Base-by-base conservation (phyloP, 2,113 vertebrate species). In the Columbina picui region DNA sequence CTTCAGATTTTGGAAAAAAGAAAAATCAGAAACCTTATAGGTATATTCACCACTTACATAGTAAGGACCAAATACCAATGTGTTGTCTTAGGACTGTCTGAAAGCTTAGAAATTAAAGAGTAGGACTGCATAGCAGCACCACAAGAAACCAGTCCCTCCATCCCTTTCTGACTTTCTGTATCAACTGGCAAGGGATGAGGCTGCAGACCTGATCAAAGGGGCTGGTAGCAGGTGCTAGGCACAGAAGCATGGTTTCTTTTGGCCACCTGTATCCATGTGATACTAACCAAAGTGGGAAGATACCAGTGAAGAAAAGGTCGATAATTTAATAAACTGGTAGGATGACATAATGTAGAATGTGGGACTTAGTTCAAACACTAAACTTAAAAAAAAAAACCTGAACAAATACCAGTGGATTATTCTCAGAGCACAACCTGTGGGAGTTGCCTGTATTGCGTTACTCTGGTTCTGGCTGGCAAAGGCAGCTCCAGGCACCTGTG, bases 321-420 rank as follows among this genome's bases (percentile, higher is more conserved):
- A 38, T 18, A 41, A 88, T 68, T 93, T 25, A 67, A 63, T 60
- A 81, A 80, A 41, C 29, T 2, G 2, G 9, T 10, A 67, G 25
- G 25, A 61, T 67, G 67, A 47, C 1, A 0, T 52, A 77, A 57
- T 45, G 63, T 80, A 68, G 39, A 84, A 75, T 2, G 4, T 17
- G 14, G 30, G 55, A 61, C 18, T 84, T 49, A 61, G 25, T 57
- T 91, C 77, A 89, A 89, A 87, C 64, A 36, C 32, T 0, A 2
- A 73, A 60, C n/a, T 90, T 57, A 41, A 75, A 36, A 84, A 57
- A 84, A 57, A 90, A 71, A 30, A 1, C 22, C 22, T 6, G 4
- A 69, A 82, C 77, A 93, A 93, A 89, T 12, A 50, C 67, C 74
- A 80, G 32, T 11, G 75, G 75, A 77, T 94, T 93, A 77, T 83